These are phyloP conservation scores for Pachliopta kotzebuea DNA, from an alignment of 2,888 invertebrate genomes.

Conservation along the genomic window DNA sequence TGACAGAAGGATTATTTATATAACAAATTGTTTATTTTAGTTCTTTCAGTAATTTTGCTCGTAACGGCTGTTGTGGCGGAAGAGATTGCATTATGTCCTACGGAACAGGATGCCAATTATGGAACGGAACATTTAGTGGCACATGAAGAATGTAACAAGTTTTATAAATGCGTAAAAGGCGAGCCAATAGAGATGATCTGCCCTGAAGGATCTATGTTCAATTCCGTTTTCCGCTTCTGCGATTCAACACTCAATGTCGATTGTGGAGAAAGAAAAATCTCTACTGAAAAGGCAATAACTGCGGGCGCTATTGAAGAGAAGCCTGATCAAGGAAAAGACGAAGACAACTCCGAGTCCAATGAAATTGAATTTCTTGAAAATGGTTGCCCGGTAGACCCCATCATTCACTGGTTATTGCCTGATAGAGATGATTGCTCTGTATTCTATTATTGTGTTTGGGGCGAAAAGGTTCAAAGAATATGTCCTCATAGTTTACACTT, in stretches of 20 bases:
- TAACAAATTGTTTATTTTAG: slow-evolving; percentile 4
- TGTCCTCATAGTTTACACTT: slow-evolving; percentile 53
- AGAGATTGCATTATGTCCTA: slow-evolving; percentile 17
- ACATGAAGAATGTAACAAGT: slow-evolving; percentile 34
- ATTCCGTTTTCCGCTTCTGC: slow-evolving; percentile 66
- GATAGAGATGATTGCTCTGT: slow-evolving; percentile 50
- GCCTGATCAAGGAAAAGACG: neutral
- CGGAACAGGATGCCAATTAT: slow-evolving; percentile 18
- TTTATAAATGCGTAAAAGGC: slow-evolving; percentile 80
- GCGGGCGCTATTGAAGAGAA: slow-evolving; percentile 7
- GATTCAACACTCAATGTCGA: slow-evolving; percentile 80
- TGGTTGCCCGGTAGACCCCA: slow-evolving; percentile 61
- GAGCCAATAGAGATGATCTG: slow-evolving; percentile 76
- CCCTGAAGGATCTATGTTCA: slow-evolving; percentile 73
- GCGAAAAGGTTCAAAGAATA: slow-evolving; percentile 42
- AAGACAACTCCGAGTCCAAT: slow-evolving; percentile 10
- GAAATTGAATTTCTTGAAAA: slow-evolving; percentile 48
- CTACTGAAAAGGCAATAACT: slow-evolving; percentile 18
- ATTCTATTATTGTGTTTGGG: slow-evolving; percentile 68
- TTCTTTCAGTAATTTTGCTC: slow-evolving; percentile 15
- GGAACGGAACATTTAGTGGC: slow-evolving; percentile 30
- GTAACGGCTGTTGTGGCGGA: slow-evolving; percentile 17
- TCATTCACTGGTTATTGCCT: slow-evolving; percentile 59
- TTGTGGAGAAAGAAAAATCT: slow-evolving; percentile 53
- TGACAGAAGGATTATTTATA: neutral